Conservation (phyloP, 2,113 vertebrate species). For the Dicerorhinus sumatrensis region DNA sequence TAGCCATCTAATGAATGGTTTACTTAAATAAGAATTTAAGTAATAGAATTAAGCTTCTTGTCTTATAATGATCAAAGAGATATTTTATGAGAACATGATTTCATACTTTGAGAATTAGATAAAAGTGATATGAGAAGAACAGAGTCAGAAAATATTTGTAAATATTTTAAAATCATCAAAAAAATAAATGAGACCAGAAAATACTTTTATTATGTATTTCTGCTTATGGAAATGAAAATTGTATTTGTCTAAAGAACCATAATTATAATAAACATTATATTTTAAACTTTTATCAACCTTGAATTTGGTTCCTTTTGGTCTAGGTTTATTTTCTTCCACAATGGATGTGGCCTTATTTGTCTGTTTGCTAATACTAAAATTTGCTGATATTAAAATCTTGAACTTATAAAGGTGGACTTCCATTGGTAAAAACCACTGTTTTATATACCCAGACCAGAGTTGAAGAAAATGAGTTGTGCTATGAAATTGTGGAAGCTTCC, state of each 20-base stretch:
- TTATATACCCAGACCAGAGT: background rate
- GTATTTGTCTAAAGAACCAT: background rate
- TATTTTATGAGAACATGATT: background rate
- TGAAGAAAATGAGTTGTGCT: constrained; percentile 39
- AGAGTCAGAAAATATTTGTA: constrained; percentile 40
- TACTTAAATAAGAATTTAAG: constrained; percentile 21
- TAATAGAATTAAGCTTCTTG: background rate
- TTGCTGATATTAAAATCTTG: background rate
- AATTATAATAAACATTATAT: background rate
- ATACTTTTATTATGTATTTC: background rate
- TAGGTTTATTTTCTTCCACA: constrained; percentile 28
- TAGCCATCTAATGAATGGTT: background rate
- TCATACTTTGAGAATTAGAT: constrained; percentile 13
- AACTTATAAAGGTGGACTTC: background rate
- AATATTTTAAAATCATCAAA: constrained; percentile 30
- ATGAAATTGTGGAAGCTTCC: constrained; percentile 6
- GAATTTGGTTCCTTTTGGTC: constrained; percentile 17
- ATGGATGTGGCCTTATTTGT: background rate
- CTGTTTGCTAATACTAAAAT: background rate
- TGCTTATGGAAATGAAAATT: constrained; percentile 28
- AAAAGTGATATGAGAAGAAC: background rate
- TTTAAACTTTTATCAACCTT: constrained; percentile 28
- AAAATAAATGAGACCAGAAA: constrained; percentile 10
- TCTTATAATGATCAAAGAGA: background rate
- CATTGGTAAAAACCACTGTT: background rate